Percentiles rank a stretch among this genome's conserved stretches.
These are phyloP conservation scores for Eubucco bourcierii DNA, from an alignment of 2,113 vertebrate genomes.

Conservation along the genomic window DNA sequence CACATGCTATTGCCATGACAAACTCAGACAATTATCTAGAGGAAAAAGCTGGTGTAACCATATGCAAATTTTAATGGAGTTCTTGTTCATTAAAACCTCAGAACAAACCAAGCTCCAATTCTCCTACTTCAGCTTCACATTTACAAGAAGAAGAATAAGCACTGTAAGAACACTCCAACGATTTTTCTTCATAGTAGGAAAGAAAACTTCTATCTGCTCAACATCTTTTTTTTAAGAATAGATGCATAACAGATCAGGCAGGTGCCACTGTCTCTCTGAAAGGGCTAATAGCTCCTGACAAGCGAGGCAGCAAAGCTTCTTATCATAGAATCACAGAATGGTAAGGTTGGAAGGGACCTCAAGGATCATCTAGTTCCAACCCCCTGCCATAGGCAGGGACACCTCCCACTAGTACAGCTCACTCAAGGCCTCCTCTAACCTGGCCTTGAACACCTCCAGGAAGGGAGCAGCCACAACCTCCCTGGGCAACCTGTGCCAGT, in stretches of 20 bases:
- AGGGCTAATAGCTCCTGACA: neutral
- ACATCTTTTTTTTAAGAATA: neutral
- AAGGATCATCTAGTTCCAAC: too few species aligned
- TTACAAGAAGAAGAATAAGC: neutral
- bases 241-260: neutral
- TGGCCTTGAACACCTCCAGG: too few species aligned
- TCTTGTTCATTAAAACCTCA: neutral
- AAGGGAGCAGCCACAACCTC: too few species aligned
- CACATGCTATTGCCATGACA: neutral
- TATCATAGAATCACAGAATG: neutral
- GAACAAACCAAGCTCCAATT: neutral
- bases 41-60: neutral
- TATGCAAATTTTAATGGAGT: neutral
- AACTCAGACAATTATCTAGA: neutral
- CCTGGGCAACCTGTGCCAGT: too few species aligned
- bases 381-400: too few species aligned
- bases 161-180: fast-evolving
- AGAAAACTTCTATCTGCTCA: neutral
- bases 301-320: neutral
- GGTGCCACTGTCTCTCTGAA: neutral
- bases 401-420: too few species aligned
- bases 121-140: neutral
- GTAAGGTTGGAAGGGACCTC: too few species aligned
- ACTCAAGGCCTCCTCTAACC: too few species aligned
- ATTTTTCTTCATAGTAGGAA: neutral